Percentiles rank a stretch among this genome's conserved stretches.
phyloP scores from a whole-genome alignment of 2,888 invertebrate species.

The Euzetes globulus region DNA sequence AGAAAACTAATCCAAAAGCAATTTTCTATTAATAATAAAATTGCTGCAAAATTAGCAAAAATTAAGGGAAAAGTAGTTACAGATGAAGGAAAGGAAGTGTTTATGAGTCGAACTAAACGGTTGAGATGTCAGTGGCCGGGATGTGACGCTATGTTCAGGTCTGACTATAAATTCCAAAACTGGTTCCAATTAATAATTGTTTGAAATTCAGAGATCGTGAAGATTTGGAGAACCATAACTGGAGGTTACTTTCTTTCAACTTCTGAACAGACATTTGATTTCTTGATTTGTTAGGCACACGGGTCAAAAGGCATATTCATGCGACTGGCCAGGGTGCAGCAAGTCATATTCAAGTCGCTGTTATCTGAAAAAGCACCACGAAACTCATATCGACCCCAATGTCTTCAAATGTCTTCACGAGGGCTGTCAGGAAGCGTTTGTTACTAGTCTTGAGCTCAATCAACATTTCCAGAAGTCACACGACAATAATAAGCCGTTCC shows the following conservation, averaged over 20 bases:
- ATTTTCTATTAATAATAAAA: not conserved
- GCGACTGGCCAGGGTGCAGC: constrained; percentile 17
- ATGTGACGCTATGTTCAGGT: constrained; percentile 14
- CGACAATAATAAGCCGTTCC: not conserved
- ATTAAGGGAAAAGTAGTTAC: not conserved
- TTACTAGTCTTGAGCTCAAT: not conserved
- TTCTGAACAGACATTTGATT: no score
- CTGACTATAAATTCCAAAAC: not conserved
- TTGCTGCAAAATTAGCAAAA: not conserved
- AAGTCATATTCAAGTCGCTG: not conserved
- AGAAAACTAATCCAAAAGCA: not conserved
- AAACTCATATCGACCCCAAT: constrained; percentile 11
- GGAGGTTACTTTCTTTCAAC: not conserved
- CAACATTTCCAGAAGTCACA: not conserved
- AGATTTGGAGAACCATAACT: constrained; percentile 12
- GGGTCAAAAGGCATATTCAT: not conserved
- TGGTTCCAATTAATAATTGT: not conserved
- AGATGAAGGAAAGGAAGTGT: constrained; percentile 4
- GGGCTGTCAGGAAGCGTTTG: not conserved
- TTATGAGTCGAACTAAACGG: constrained; percentile 10
- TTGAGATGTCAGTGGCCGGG: constrained; percentile 12
- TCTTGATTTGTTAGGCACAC: not conserved
- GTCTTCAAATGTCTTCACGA: constrained; percentile 3
- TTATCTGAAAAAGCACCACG: constrained; percentile 4
- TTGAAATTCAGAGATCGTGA: not conserved